phyloP scores from a whole-genome alignment of 2,113 vertebrate genomes.

The Hypomesus transpacificus region DNA sequence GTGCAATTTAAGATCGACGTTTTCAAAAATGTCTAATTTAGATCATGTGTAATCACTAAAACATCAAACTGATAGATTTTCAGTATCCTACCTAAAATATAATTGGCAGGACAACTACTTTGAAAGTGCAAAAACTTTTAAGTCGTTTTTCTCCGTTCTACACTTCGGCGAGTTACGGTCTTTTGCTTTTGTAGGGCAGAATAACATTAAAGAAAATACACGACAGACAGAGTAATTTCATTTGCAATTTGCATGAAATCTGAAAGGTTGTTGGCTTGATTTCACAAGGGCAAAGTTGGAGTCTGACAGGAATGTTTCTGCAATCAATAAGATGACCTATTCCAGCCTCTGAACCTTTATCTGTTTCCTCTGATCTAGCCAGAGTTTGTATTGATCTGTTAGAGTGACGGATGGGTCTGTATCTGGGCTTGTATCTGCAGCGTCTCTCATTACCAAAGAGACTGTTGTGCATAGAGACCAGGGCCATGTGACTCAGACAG shows the following conservation, averaged over 20 bases:
- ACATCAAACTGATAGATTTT: too few species aligned
- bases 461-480: slow-evolving; percentile 38
- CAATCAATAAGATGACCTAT: slow-evolving; percentile 46
- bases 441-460: slow-evolving; percentile 13
- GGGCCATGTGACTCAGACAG: slow-evolving; percentile 24
- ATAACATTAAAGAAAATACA: slow-evolving; percentile 41
- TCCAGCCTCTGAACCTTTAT: slow-evolving; percentile 36
- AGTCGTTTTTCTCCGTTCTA: too few species aligned
- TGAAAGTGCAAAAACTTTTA: too few species aligned
- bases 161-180: too few species aligned
- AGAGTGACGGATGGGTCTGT: slow-evolving; percentile 34
- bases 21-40: too few species aligned
- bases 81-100: too few species aligned
- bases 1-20: too few species aligned
- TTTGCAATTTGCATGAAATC: slow-evolving; percentile 34
- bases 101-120: too few species aligned
- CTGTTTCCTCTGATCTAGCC: slow-evolving; percentile 47
- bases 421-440: background rate
- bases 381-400: slow-evolving; percentile 47
- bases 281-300: slow-evolving; percentile 40
- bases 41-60: too few species aligned
- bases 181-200: too few species aligned
- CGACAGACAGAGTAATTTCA: slow-evolving; percentile 33
- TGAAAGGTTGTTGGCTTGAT: slow-evolving; percentile 31
- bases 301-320: slow-evolving; percentile 21